A percentile compares a stretch with the other conserved stretches of the same genome.
phyloP scores from a whole-genome alignment of 2,797 vertebrate species.

The Gymnoscopelus microlampas region DNA sequence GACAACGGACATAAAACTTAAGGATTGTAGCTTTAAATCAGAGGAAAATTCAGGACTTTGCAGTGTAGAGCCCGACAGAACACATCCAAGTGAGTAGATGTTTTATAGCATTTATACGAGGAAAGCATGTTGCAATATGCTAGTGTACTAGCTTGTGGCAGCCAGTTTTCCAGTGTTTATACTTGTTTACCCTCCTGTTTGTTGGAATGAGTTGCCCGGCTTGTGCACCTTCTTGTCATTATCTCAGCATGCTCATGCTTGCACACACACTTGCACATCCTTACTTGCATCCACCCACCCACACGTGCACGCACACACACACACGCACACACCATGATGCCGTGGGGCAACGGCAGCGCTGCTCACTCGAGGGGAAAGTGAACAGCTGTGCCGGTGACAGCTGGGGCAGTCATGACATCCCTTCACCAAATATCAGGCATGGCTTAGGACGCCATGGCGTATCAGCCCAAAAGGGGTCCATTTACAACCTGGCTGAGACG shows the following conservation, averaged over 20 bases:
- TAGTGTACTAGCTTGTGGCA: constrained; percentile 26
- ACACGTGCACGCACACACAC: constrained; percentile 50
- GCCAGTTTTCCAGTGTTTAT: constrained; percentile 41
- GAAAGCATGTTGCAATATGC: background rate
- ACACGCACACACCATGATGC: constrained; percentile 71
- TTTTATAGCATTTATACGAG: background rate
- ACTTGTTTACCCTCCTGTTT: constrained; percentile 51
- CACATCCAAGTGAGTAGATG: background rate
- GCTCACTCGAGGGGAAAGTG: constrained; percentile 89
- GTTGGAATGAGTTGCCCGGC: constrained; percentile 64
- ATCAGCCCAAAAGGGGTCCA: constrained; percentile 73
- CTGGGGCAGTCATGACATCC: constrained; percentile 85
- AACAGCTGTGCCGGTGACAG: constrained; percentile 93
- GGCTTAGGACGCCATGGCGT: constrained; percentile 76
- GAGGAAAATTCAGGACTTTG: too few relatives aligned
- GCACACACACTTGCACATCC: background rate
- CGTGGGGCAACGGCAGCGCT: constrained; percentile 80
- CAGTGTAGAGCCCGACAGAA: background rate
- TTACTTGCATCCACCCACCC: constrained; percentile 36
- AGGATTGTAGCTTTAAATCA: too few relatives aligned
- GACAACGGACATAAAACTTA: too few relatives aligned
- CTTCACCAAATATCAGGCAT: constrained; percentile 82
- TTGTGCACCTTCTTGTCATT: constrained; percentile 82
- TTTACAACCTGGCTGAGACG: constrained; percentile 72
- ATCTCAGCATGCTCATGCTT: constrained; percentile 45